A percentile compares a stretch with the other conserved stretches of the same genome.
Evolutionary conservation across 2,888 invertebrate species (phyloP).

Genomic region (Drosophila borborema): DNA sequence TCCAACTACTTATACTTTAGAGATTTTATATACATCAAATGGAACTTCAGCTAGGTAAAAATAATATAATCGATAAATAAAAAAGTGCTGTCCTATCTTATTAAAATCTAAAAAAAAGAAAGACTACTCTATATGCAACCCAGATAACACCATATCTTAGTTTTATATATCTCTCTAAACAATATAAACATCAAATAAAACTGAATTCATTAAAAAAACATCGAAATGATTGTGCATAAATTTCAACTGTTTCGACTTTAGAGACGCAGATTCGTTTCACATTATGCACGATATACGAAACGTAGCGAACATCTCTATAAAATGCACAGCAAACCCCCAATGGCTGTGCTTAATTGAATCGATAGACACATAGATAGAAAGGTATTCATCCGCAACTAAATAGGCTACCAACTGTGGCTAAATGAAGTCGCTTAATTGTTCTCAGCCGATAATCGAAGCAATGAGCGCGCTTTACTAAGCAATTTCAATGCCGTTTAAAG

Average conservation of each 20-base stretch:
- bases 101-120: too few relatives aligned
- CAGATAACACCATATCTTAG: background rate
- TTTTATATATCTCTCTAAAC: background rate
- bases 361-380: slow-evolving; percentile 46
- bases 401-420: slow-evolving; percentile 52
- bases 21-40: too few relatives aligned
- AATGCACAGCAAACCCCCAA: background rate
- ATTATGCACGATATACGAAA: background rate
- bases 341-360: slow-evolving; percentile 61
- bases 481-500: slow-evolving; percentile 57
- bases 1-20: too few relatives aligned
- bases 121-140: too few relatives aligned
- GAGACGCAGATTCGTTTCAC: background rate
- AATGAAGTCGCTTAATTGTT: slow-evolving; percentile 71
- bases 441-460: slow-evolving; percentile 20
- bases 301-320: background rate
- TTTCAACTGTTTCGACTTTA: background rate
- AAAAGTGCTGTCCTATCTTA: too few relatives aligned
- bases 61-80: too few relatives aligned
- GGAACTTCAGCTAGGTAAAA: too few relatives aligned
- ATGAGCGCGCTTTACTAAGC: slow-evolving; percentile 24
- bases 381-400: slow-evolving; percentile 64
- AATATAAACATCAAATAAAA: background rate
- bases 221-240: background rate
- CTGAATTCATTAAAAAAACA: background rate